Conservation (phyloP, 2,888 invertebrate genomes). For the Carterocephalus palaemon region DNA sequence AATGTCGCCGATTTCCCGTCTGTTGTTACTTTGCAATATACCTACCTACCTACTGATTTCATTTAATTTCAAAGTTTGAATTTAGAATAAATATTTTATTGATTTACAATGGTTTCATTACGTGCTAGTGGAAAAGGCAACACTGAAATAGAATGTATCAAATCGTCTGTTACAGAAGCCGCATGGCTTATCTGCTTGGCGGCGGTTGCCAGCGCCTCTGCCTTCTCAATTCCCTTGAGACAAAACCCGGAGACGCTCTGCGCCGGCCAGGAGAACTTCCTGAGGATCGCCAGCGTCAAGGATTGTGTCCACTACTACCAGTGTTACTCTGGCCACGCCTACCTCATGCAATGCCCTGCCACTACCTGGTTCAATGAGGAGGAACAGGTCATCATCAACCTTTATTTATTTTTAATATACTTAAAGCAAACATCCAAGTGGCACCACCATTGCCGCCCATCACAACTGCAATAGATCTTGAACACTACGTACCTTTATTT, state of each 20-base stretch:
- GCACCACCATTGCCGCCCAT: too few species aligned
- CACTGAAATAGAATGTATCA: not conserved
- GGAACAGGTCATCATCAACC: slow-evolving; percentile 50
- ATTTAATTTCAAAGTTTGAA: too few species aligned
- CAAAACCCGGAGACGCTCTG: slow-evolving; percentile 72
- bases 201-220: slow-evolving; percentile 55
- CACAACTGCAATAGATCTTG: too few species aligned
- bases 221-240: slow-evolving; percentile 65
- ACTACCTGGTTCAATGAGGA: slow-evolving; percentile 69
- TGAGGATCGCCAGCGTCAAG: slow-evolving; percentile 58
- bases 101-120: too few species aligned
- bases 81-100: too few species aligned
- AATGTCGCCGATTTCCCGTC: too few species aligned
- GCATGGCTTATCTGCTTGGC: slow-evolving; percentile 48
- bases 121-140: not conserved
- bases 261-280: slow-evolving; percentile 68
- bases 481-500: too few species aligned
- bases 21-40: too few species aligned
- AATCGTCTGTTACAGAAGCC: slow-evolving; percentile 38
- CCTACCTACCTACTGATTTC: too few species aligned
- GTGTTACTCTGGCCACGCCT: slow-evolving; percentile 64
- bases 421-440: too few species aligned
- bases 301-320: slow-evolving; percentile 68
- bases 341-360: slow-evolving; percentile 65
- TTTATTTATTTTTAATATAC: not conserved